Conservation (phyloP, 2,888 invertebrate species). For the Furcula furcula region DNA sequence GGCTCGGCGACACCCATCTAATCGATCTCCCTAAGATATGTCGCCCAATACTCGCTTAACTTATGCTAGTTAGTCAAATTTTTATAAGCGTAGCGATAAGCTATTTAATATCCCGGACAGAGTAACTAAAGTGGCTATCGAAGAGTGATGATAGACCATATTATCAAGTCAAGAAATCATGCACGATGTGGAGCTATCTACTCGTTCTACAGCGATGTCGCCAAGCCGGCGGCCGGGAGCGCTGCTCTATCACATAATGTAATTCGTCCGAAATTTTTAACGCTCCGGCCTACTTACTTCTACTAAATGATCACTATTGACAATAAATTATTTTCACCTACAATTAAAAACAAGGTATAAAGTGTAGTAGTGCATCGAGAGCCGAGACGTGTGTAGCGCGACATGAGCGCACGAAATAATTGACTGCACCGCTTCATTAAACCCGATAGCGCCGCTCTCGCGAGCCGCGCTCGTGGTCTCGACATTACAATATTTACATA, state of each 20-base stretch:
- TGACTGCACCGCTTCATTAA: constrained; percentile 68
- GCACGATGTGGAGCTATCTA: constrained; percentile 46
- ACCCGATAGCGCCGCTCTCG: constrained; percentile 51
- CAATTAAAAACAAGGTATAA: constrained; percentile 75
- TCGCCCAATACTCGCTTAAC: constrained; percentile 57
- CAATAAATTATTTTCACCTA: constrained; percentile 79
- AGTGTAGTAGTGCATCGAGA: constrained; percentile 66
- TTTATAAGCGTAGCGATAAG: constrained; percentile 57
- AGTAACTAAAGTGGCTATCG: constrained; percentile 48
- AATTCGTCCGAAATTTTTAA: constrained; percentile 79
- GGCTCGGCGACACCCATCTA: constrained; percentile 49
- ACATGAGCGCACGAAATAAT: constrained; percentile 63
- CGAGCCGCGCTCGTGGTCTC: constrained; percentile 67
- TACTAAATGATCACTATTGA: constrained; percentile 79
- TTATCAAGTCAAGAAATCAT: constrained; percentile 49
- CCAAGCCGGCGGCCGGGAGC: constrained; percentile 55
- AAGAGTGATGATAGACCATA: constrained; percentile 41
- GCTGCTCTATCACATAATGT: constrained; percentile 72
- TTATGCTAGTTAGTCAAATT: constrained; percentile 50
- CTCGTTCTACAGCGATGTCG: constrained; percentile 34
- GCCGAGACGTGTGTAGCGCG: constrained; percentile 50
- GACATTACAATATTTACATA: constrained; percentile 77
- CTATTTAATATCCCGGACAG: constrained; percentile 43
- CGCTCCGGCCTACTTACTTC: constrained; percentile 78
- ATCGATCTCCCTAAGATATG: constrained; percentile 63